phyloP scores from a whole-genome alignment of 2,113 vertebrate genomes.

The Protobothrops flavoviridis region DNA sequence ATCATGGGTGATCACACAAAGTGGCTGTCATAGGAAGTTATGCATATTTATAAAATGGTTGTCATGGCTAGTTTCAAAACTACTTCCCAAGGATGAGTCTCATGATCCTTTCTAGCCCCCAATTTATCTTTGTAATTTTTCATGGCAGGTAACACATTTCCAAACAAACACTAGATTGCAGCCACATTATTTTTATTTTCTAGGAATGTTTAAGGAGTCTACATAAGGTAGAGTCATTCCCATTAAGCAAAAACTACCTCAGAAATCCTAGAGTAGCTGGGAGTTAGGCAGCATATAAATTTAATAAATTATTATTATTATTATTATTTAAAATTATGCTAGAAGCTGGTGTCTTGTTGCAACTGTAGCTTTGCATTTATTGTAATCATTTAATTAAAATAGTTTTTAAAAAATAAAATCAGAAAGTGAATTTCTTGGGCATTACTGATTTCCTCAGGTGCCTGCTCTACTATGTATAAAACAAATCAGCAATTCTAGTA shows the following conservation, averaged over 20 bases:
- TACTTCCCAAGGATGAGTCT: background rate
- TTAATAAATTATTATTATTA: background rate
- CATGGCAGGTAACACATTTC: background rate
- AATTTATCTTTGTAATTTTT: background rate
- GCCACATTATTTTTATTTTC: background rate
- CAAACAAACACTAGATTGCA: background rate
- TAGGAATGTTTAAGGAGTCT: background rate
- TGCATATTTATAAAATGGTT: background rate
- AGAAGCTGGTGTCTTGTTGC: background rate
- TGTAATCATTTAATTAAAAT: background rate
- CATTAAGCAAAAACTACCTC: background rate
- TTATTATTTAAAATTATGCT: background rate
- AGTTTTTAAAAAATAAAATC: background rate
- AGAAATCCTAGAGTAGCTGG: background rate
- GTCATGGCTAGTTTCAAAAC: background rate
- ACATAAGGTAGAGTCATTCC: background rate
- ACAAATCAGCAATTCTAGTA: background rate
- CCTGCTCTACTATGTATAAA: background rate
- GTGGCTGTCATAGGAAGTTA: background rate
- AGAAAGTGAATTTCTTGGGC: background rate
- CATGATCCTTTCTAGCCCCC: background rate
- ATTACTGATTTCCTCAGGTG: background rate
- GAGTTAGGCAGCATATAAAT: background rate
- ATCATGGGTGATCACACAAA: background rate
- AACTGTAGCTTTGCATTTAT: background rate